A percentile compares a stretch with the other conserved stretches of the same genome.
Conservation (phyloP, 2,797 vertebrate genomes). For the Lacerta bilineata region DNA sequence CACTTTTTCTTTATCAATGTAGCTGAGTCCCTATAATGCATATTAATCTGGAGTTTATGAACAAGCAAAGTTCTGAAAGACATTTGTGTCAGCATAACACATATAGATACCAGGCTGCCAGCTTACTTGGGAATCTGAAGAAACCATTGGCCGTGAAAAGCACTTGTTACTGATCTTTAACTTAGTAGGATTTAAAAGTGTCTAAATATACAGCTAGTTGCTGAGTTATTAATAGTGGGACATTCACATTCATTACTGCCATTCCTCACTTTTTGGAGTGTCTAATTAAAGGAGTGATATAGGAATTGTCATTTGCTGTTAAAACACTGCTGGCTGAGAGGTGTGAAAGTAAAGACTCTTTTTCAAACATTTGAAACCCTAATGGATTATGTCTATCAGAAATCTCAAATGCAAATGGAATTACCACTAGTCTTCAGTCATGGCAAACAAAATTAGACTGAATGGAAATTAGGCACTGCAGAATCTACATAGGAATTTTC, state of each 20-base stretch:
- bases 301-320: conserved; percentile 35
- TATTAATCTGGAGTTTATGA: neutral
- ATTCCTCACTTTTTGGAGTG: conserved; percentile 61
- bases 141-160: conserved; percentile 49
- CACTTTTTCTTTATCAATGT: no score
- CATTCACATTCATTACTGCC: conserved; percentile 61
- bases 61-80: conserved; percentile 1
- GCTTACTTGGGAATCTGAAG: conserved; percentile 25
- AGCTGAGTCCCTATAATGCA: neutral
- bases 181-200: conserved; percentile 42
- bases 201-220: conserved; percentile 63
- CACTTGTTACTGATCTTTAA: conserved; percentile 56
- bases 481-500: conserved; percentile 49
- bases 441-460: conserved; percentile 34
- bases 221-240: conserved; percentile 62
- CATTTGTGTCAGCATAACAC: neutral
- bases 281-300: conserved; percentile 66
- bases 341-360: conserved; percentile 59
- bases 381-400: neutral
- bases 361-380: conserved; percentile 36
- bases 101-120: neutral
- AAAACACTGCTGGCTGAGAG: conserved; percentile 40
- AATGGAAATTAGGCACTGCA: neutral
- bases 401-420: conserved; percentile 12
- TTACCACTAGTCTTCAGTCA: conserved; percentile 4